Conservation (phyloP, 2,113 vertebrate species). For the Patagioenas fasciata region DNA sequence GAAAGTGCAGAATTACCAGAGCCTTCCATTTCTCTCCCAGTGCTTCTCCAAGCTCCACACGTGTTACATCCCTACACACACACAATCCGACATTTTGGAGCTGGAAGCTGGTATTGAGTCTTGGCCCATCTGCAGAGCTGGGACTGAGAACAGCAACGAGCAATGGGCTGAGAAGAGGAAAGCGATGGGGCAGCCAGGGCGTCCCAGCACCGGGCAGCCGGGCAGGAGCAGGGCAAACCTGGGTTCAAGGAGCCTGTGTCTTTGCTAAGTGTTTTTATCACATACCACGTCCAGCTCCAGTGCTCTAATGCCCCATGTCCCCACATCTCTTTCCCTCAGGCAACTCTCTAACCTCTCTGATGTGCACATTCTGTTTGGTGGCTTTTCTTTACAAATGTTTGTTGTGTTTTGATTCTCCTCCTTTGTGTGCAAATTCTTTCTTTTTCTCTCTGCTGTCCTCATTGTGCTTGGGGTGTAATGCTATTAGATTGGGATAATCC, state of each 20-base stretch:
- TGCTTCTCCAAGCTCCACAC: background rate
- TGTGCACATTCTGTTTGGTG: constrained; percentile 34
- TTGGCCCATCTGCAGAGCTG: background rate
- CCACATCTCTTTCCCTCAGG: constrained; percentile 22
- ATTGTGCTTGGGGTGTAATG: constrained; percentile 51
- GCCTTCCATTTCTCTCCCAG: background rate
- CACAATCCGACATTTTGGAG: background rate
- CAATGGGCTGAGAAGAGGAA: background rate
- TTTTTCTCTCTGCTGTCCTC: constrained; percentile 39
- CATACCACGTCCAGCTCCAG: background rate
- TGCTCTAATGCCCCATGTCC: background rate
- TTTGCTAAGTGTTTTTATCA: background rate
- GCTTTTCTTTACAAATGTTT: constrained; percentile 52
- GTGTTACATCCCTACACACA: background rate
- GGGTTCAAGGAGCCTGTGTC: background rate
- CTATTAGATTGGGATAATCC: constrained; percentile 67
- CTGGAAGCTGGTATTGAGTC: background rate
- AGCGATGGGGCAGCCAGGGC: background rate
- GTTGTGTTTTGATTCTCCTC: constrained; percentile 57
- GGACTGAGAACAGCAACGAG: background rate
- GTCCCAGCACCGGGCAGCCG: too few species aligned
- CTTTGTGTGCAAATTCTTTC: constrained; percentile 62
- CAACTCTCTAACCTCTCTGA: constrained; percentile 51
- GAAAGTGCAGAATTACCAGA: background rate
- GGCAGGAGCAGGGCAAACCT: background rate